Conservation (phyloP, 2,797 vertebrate species). For the Falco peregrinus region DNA sequence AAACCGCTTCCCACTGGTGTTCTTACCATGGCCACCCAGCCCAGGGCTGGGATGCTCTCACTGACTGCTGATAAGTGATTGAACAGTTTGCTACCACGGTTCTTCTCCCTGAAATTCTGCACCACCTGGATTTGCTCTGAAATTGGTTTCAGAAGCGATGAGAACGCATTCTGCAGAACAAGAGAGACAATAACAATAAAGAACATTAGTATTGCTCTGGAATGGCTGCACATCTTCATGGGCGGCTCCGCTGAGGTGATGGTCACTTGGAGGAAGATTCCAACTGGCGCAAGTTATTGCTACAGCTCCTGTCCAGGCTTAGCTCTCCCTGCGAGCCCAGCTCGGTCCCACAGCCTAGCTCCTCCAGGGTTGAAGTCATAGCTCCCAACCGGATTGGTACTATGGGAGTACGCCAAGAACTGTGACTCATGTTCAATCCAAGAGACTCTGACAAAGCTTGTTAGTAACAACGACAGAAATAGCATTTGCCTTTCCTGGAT, state of each 20-base stretch:
- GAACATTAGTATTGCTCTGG: not conserved
- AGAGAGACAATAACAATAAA: not conserved
- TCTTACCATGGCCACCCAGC: conserved; percentile 94
- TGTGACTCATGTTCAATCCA: conserved; percentile 50
- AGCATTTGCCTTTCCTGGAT: conserved; percentile 39
- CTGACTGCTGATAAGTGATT: conserved; percentile 95
- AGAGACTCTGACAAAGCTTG: conserved; percentile 54
- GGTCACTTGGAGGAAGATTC: not conserved
- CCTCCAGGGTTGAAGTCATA: not conserved
- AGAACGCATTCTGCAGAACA: conserved; percentile 78
- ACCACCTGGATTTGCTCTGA: conserved; percentile 86
- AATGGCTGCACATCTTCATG: not conserved
- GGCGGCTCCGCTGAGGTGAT: not conserved
- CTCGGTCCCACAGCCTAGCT: not conserved
- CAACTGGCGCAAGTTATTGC: not conserved
- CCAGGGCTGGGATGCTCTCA: conserved; percentile 92
- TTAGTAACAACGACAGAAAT: conserved; percentile 36
- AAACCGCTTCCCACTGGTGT: not conserved
- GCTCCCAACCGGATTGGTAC: not conserved
- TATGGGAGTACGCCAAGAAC: conserved; percentile 56
- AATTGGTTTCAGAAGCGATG: conserved; percentile 84
- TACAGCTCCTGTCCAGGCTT: not conserved
- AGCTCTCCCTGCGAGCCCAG: not conserved
- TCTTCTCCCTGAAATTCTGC: conserved; percentile 89
- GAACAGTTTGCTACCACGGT: conserved; percentile 88